Evolutionary conservation across 2,888 invertebrate genomes (phyloP), one percentile per base, ranked within the genome.

Genomic region (Torymus tubicola): DNA sequence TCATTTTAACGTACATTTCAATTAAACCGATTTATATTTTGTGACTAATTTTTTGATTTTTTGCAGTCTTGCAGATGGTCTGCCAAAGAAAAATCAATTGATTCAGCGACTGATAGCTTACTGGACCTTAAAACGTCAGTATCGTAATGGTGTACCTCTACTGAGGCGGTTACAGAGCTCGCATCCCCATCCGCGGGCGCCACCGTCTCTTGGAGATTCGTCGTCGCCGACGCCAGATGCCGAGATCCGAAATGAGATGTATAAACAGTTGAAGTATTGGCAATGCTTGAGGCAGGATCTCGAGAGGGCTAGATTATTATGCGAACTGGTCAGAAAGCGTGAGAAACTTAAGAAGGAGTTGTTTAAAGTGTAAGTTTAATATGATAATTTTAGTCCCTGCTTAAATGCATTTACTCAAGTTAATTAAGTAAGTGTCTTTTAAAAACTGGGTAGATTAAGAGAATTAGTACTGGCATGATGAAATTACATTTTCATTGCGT

Each of bases 121-220:
- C 89, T 99, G 99, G 99, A 99, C 98, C 3, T 92, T 99, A 63
- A 99, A 99, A 91, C 92, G 99, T 1, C 97, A 98, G 88, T 96
- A 96, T 83, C 92, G 99, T 70, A 98, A 99, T 88, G 99, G 99
- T 0, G 99, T 99, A 11, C 99, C 99, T 0, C 92, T 99, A 80
- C 91, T 99, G 80, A 91, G 99, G 63, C 92, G 99, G 8, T 91
- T 98, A 50, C 97, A 97, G 87, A 94, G 94, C 83, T 87, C 91
- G 0, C 90, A 91, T 83, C 89, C 89, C 5, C 91, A 90, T 69
- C 88, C 91, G 0, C 85, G 89, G 74, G 87, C 89, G 3, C 87
- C 90, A 0, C 84, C 89, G 0, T 86, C 90, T 8, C 86, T 88
- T 0, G 88, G 86, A 2, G 85, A 86, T 31, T 83, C 85, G n/a